Evolutionary conservation across 2,113 vertebrate species (phyloP), one percentile per base, ranked within the genome.

Genomic region (Phaetusa simplex): DNA sequence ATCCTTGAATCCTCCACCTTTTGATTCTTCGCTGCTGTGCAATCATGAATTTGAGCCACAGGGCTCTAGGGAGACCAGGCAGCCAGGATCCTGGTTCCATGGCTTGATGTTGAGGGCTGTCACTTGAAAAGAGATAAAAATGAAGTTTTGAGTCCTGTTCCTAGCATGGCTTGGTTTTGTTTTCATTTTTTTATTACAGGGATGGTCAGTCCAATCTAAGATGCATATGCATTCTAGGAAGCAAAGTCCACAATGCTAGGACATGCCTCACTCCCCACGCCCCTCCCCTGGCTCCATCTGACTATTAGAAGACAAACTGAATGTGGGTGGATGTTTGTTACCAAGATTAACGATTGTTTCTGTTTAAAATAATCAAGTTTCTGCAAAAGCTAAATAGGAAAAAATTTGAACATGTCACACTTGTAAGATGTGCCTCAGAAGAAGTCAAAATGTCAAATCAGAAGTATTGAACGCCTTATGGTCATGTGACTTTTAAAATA

Each of bases 181-280:
- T 80, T 55, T 72, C 0, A 0, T 85, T 86, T 45, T 50, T 74
- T 61, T 61, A 62, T 5, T 62, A 36, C 18, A 40, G 27, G 8
- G 21, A 10, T 67, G 32, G 6, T 67, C 38, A 62, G 38, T 74
- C 47, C 56, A 82, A 13, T 59, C 1, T 1, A 50, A 76, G 19
- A 53, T 24, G 38, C 40, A 38, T 50, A 21, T 21, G 8, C 20
- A 17, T 72, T 90, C 19, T 67, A n/a, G n/a, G 70, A 90, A 74
- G 47, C 14, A 3, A 71, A 85, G 29, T 49, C 45, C 40, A 17
- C 12, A 82, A 1, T 52, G 34, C 23, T 70, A n/a, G 47, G 22
- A 66, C 30, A 3, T 55, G 29, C 11, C 64, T 52, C 2, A 0
- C 14, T 66, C 36, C 20, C 13, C 1, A 20, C 6, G 8, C 12